Base-by-base conservation (phyloP, 1,140 invertebrate genomes). In the Acromyrmex charruanus region DNA sequence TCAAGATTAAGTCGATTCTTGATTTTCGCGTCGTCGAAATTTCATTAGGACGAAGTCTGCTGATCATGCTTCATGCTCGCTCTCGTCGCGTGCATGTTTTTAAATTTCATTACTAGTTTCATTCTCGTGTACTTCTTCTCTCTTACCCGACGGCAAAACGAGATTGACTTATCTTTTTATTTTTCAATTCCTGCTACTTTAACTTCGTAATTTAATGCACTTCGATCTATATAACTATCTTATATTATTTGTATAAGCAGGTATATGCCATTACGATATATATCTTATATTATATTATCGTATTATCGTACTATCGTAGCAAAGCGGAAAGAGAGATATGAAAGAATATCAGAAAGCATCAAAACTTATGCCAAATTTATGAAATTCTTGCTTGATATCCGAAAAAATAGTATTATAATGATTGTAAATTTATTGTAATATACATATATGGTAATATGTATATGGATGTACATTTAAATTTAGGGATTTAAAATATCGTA, bases 91-190 rank as follows among this genome's bases (percentile, higher is more conserved):
- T 72, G 68, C 68, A 59, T 25, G 53, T 72, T 82, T 39, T 82
- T 68, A 82, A 55, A 82, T 68, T 82, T 74, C 80, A 82, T 82
- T 82, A 74, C 80, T 55, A 53, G 79, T 74, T 82, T 49, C 58
- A 59, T 25, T 82, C 51, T 69, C 31, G 49, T 31, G 77, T 21
- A 28, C 49, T 55, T 69, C 65, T 53, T 53, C 49, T 39, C 77
- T 82, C 80, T 82, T 39, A 10, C 3, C 14, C 53, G 53, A 58
- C n/a, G 66, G 80, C 55, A 59, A 72, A 71, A 53, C 51, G 51
- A 72, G 53, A 18, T 28, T 16, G 5, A 21, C 25, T 59, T 59
- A 21, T 25, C 35, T 49, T 55, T 82, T 82, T 82, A 49, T 82
- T 61, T 61, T 82, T 31, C 80, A 82, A 82, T 74, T 82, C 71